These are phyloP conservation scores for Sinocyclocheilus grahami DNA, from an alignment of 2,113 vertebrate genomes.

Conservation along the genomic window DNA sequence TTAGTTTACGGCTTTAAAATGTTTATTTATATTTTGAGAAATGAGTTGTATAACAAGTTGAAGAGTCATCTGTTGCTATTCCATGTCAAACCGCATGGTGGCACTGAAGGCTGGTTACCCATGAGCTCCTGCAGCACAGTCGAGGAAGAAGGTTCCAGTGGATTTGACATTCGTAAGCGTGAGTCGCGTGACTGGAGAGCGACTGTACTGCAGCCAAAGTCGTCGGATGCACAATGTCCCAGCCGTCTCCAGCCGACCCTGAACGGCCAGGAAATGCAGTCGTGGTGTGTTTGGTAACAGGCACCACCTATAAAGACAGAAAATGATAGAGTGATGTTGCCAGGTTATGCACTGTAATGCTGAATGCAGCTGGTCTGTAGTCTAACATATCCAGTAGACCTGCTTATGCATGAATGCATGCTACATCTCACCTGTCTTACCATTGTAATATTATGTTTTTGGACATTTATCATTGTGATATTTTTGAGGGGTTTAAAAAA, in stretches of 20 bases:
- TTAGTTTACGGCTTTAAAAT: background rate
- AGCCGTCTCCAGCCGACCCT: background rate
- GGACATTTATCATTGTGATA: too few relatives aligned
- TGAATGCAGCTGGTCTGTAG: background rate
- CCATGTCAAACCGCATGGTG: background rate
- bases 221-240: conserved; percentile 2
- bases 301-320: background rate
- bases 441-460: too few relatives aligned
- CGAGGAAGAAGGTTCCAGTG: background rate
- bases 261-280: background rate
- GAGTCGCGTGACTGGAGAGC: background rate
- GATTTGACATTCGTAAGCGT: conserved; percentile 35
- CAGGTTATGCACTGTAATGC: background rate
- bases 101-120: background rate
- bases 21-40: background rate
- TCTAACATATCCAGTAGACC: background rate
- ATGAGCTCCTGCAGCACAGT: background rate
- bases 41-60: background rate
- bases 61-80: background rate
- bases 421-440: too few relatives aligned
- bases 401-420: too few relatives aligned
- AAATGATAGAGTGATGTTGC: background rate
- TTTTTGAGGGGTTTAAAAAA: too few relatives aligned
- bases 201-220: background rate
- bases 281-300: conserved; percentile 1